A percentile compares a stretch with the other conserved stretches of the same genome.
These are phyloP conservation scores for Anastrepha ludens DNA, from an alignment of 1,140 invertebrate genomes.

Conservation along the genomic window DNA sequence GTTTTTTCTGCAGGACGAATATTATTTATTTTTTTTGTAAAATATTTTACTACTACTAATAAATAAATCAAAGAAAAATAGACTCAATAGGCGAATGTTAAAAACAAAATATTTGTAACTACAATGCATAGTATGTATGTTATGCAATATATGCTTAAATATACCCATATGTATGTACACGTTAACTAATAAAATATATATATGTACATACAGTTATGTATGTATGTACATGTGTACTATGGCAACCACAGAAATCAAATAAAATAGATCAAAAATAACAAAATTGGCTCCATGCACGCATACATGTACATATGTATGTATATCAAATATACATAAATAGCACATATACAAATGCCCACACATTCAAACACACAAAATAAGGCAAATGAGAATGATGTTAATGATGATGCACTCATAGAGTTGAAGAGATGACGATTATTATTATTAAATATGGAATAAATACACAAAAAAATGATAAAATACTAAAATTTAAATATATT, in stretches of 20 bases:
- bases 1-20: neutral
- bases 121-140: neutral
- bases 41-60: slow-evolving; percentile 39
- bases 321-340: neutral
- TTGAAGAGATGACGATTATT: slow-evolving; percentile 45
- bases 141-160: neutral
- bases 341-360: neutral
- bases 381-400: slow-evolving; percentile 35
- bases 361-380: neutral
- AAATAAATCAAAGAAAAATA: slow-evolving; percentile 36
- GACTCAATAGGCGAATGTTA: slow-evolving; percentile 4
- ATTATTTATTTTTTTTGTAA: slow-evolving; percentile 51
- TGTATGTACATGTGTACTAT: neutral
- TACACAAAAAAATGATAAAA: slow-evolving; percentile 46
- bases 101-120: neutral
- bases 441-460: slow-evolving; percentile 50
- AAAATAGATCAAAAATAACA: neutral
- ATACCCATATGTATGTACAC: too few species aligned
- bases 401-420: slow-evolving; percentile 46
- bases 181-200: neutral
- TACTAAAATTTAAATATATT: slow-evolving; percentile 48
- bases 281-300: slow-evolving; percentile 7
- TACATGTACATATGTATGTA: neutral
- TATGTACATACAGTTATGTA: neutral
- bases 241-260: neutral